A percentile compares a stretch with the other conserved stretches of the same genome.
Conservation (phyloP, 2,113 vertebrate species). For the Alces alces region DNA sequence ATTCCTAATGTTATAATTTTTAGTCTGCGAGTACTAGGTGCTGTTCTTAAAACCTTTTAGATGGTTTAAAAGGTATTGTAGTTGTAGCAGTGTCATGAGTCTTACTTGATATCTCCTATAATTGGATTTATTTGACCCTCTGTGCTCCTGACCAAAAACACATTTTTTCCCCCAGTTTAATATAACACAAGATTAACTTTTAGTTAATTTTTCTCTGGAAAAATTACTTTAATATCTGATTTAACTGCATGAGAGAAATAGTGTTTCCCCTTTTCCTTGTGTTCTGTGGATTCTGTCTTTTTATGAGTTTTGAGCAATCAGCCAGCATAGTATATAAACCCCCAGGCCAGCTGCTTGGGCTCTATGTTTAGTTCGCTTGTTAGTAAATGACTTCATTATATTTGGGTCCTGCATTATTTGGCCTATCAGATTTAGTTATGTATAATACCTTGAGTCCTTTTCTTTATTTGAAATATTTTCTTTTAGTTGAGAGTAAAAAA, state of each 20-base stretch:
- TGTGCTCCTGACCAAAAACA: neutral
- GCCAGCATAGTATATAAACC: conserved; percentile 33
- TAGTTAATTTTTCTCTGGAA: neutral
- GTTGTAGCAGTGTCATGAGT: neutral
- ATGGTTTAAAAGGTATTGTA: neutral
- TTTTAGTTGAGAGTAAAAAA: conserved; percentile 15
- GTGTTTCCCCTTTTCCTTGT: neutral
- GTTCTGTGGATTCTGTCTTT: neutral
- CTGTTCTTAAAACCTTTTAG: neutral
- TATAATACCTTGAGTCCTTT: neutral
- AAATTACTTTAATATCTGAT: conserved; percentile 3
- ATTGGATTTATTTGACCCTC: neutral
- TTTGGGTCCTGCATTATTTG: conserved; percentile 50
- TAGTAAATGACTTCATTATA: conserved; percentile 56
- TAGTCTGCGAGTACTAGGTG: neutral
- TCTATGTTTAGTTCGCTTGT: conserved; percentile 59
- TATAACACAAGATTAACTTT: neutral
- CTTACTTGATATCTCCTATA: neutral
- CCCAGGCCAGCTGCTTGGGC: neutral
- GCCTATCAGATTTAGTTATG: neutral
- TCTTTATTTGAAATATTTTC: conserved; percentile 20
- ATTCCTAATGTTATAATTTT: neutral
- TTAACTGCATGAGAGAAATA: neutral
- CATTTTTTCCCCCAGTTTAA: neutral
- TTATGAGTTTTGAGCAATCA: neutral